Percentiles rank a stretch among this genome's conserved stretches.
These are phyloP conservation scores for Aphelinus atriplicis DNA, from an alignment of 1,140 invertebrate species.

Conservation along the genomic window DNA sequence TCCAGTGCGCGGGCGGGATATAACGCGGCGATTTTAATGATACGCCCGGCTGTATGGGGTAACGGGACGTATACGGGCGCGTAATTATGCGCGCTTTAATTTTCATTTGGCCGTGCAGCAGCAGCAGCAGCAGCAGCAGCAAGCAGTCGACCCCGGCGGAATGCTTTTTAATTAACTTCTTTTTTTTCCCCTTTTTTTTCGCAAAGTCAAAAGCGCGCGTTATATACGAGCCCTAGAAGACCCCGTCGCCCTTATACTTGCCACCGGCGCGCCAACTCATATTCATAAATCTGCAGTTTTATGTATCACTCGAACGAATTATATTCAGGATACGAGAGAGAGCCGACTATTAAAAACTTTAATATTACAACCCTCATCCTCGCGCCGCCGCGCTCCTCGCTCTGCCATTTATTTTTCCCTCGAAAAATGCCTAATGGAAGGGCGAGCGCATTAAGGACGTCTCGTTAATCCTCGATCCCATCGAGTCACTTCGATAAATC, in stretches of 20 bases:
- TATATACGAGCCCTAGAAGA: not conserved
- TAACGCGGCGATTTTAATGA: too few relatives aligned
- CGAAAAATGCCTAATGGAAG: too few relatives aligned
- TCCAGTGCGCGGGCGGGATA: not conserved
- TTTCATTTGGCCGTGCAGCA: slow-evolving; percentile 13
- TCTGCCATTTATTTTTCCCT: too few relatives aligned
- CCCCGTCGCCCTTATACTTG: not conserved
- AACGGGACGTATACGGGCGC: too few relatives aligned
- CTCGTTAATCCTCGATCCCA: too few relatives aligned
- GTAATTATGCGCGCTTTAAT: slow-evolving; percentile 17
- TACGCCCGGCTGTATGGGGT: too few relatives aligned
- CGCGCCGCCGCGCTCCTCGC: too few relatives aligned
- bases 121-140: not conserved
- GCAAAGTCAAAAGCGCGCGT: not conserved
- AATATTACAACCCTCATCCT: too few relatives aligned
- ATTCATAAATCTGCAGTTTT: slow-evolving; percentile 13
- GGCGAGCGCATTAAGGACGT: too few relatives aligned
- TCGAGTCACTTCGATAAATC: too few relatives aligned
- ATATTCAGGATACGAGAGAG: too few relatives aligned
- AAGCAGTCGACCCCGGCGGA: slow-evolving; percentile 5
- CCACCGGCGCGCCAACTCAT: not conserved
- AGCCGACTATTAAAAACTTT: too few relatives aligned
- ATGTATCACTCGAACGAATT: not conserved
- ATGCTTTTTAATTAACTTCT: slow-evolving; percentile 30
- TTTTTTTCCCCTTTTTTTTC: slow-evolving; percentile 5